Base-by-base conservation (phyloP, 2,888 invertebrate species). In the Buathra laborator region DNA sequence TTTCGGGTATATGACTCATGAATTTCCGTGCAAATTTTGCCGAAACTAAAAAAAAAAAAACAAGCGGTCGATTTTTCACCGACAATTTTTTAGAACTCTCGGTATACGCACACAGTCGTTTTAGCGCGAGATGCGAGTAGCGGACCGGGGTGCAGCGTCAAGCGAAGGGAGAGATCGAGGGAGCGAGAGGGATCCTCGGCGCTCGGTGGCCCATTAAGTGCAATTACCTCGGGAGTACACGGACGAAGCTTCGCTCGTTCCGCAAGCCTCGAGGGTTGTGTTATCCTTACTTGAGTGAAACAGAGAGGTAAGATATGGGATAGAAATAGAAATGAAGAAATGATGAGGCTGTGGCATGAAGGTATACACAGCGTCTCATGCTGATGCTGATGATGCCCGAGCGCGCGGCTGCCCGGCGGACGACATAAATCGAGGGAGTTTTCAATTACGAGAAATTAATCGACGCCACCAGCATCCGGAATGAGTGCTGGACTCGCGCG, bases 381-480 rank as follows among this genome's bases (percentile, higher is more conserved):
- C 51, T 37, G 70, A 68, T 64, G 48, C 64, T 48, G 80, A 76
- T n/a, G 70, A 74, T 70, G 16, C n/a, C 48, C 37, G 37, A 37
- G 37, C 37, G 37, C 37, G 37, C 37, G 37, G 48, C 29, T 64
- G 70, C 67, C 46, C 64, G 75, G 72, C 75, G 74, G 68, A 84
- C 66, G 74, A 83, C 80, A 82, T 85, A 86, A 85, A 85, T 83
- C 77, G 72, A 70, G 32, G 64, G 53, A 79, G 59, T 67, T 87
- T 88, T 89, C 87, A 87, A 89, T 89, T 89, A 89, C 85, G 81
- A 74, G 85, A 87, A 87, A 89, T 89, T 89, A 89, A 89, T 89
- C 86, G 87, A 88, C 72, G 79, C 83, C 82, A 82, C 56, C 56
- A 82, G 76, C 64, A 76, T 82, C 81, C 70, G 51, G 59, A 64